phyloP scores from a whole-genome alignment of 2,888 invertebrate genomes.

The Gryllus longicercus region DNA sequence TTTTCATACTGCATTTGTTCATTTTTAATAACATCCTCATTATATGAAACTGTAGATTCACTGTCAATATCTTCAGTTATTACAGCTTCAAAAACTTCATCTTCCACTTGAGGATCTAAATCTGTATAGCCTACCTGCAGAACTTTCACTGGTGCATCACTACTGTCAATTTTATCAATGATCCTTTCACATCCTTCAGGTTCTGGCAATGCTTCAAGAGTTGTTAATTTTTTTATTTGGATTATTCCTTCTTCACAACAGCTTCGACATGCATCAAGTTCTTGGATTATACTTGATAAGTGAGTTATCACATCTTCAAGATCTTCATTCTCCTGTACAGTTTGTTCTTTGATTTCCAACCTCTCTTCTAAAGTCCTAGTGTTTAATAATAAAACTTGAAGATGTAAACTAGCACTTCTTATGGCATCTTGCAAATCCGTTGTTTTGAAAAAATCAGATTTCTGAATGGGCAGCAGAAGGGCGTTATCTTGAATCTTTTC shows the following conservation, averaged over 20 bases:
- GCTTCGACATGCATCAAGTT: neutral
- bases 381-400: neutral
- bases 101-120: conserved; percentile 22
- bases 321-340: neutral
- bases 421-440: neutral
- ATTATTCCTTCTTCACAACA: conserved; percentile 18
- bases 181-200: neutral
- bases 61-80: neutral
- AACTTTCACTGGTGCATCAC: neutral
- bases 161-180: neutral
- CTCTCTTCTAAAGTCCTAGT: neutral
- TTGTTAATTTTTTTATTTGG: neutral
- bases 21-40: neutral
- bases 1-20: neutral
- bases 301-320: neutral
- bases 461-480: neutral
- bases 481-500: neutral
- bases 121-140: conserved; percentile 18
- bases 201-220: neutral
- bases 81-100: conserved; percentile 25
- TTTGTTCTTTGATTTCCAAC: neutral
- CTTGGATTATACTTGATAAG: neutral
- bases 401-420: conserved; percentile 20
- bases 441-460: neutral
- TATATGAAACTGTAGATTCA: neutral